phyloP scores from a whole-genome alignment of 2,888 invertebrate species.

The Nemapogon koenigi region DNA sequence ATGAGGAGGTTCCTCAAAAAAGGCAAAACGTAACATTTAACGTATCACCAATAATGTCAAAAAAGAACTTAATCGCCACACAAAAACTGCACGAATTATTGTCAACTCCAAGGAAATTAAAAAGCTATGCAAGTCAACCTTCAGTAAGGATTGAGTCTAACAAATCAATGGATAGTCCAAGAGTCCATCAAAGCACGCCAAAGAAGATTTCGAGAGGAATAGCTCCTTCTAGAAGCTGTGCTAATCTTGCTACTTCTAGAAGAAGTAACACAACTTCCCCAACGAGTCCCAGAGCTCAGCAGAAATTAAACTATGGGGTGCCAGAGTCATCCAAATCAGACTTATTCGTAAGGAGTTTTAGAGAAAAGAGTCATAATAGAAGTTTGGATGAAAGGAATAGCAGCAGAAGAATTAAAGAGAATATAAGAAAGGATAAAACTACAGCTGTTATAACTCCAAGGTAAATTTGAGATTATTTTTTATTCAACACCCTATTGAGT shows the following conservation, averaged over 20 bases:
- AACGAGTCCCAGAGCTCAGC: conserved; percentile 60
- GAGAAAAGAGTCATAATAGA: conserved; percentile 40
- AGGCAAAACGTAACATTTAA: conserved; percentile 44
- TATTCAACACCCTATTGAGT: too few relatives aligned
- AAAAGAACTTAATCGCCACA: conserved; percentile 73
- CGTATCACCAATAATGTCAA: conserved; percentile 51
- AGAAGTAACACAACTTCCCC: conserved; percentile 36
- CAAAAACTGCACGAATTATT: conserved; percentile 78
- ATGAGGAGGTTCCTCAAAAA: conserved; percentile 39
- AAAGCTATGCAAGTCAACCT: conserved; percentile 56
- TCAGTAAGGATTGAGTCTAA: conserved; percentile 51
- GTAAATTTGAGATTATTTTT: too few relatives aligned
- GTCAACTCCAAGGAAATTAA: conserved; percentile 72
- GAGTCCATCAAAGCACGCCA: conserved; percentile 28
- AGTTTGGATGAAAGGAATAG: conserved; percentile 34
- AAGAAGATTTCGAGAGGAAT: conserved; percentile 41
- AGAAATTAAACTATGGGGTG: conserved; percentile 60
- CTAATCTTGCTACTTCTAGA: conserved; percentile 34
- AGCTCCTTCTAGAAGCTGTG: conserved; percentile 57
- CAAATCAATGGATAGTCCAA: conserved; percentile 31
- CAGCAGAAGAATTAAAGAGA: conserved; percentile 29
- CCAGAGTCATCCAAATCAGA: conserved; percentile 39
- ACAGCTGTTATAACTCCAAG: conserved; percentile 59
- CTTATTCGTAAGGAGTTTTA: conserved; percentile 48
- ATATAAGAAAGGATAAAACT: conserved; percentile 35